Conservation (phyloP, 2,113 vertebrate species). For the Chlamydotis undulata region DNA sequence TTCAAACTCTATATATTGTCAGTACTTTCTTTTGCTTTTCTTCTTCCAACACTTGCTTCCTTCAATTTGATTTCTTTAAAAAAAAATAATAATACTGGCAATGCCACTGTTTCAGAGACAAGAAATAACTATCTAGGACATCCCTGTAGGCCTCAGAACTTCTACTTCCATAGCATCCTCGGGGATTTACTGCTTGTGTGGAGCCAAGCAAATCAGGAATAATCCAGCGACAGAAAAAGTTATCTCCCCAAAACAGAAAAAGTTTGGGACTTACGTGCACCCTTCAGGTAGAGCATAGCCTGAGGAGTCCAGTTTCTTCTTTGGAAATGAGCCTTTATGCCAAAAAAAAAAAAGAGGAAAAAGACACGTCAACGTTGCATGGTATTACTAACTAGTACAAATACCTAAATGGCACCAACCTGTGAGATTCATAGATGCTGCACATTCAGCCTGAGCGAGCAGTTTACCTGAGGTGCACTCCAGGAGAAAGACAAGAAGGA, state of each 20-base stretch:
- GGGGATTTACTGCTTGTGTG: not conserved
- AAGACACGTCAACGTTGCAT: not conserved
- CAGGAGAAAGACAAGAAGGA: constrained; percentile 75
- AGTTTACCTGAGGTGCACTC: constrained; percentile 83
- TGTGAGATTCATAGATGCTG: not conserved
- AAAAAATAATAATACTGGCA: not conserved
- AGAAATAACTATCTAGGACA: not conserved
- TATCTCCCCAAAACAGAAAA: not conserved
- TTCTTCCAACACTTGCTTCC: not conserved
- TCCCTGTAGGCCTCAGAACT: not conserved
- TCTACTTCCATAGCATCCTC: not conserved
- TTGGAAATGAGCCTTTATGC: constrained; percentile 80
- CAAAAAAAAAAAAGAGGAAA: not conserved
- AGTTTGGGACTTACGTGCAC: constrained; percentile 85
- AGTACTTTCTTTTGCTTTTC: not conserved
- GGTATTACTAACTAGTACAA: not conserved
- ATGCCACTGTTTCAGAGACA: not conserved
- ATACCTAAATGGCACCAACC: not conserved
- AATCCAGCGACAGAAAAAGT: not conserved
- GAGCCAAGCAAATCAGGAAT: not conserved
- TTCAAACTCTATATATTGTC: not conserved
- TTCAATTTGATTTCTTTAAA: not conserved
- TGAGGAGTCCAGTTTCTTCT: constrained; percentile 96
- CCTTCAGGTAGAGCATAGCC: constrained; percentile 96
- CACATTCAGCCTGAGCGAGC: not conserved